These are phyloP conservation scores for Pterobdella sp. DNA, from an alignment of 2,888 invertebrate genomes.

Conservation along the genomic window DNA sequence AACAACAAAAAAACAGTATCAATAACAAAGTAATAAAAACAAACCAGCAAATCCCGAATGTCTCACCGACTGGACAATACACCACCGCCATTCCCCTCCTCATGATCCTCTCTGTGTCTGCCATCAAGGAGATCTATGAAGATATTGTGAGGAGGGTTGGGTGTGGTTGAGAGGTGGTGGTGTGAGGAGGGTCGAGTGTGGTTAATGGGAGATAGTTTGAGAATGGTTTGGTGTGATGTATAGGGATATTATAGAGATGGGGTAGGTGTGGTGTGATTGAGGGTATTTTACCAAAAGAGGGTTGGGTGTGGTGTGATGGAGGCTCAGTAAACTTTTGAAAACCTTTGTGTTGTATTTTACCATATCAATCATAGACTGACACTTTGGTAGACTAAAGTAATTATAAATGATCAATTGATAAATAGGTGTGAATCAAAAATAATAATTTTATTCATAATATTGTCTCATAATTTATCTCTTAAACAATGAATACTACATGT, in stretches of 20 bases:
- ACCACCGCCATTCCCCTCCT: constrained; percentile 94
- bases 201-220: neutral
- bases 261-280: neutral
- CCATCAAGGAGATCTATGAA: constrained; percentile 95
- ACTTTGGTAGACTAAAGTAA: too few relatives aligned
- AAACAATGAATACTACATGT: too few relatives aligned
- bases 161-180: neutral
- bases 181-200: neutral
- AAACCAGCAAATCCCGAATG: constrained; percentile 90
- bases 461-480: too few relatives aligned
- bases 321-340: too few relatives aligned
- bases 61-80: constrained; percentile 95
- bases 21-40: neutral
- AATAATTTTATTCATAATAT: too few relatives aligned
- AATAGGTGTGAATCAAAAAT: too few relatives aligned
- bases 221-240: neutral
- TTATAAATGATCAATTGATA: too few relatives aligned
- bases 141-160: constrained; percentile 71
- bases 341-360: too few relatives aligned
- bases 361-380: too few relatives aligned
- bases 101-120: constrained; percentile 90
- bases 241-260: neutral
- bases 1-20: neutral
- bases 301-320: neutral
- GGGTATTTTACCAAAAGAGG: neutral